phyloP scores from a whole-genome alignment of 2,113 vertebrate species.

The Nothocercus nigrocapillus region DNA sequence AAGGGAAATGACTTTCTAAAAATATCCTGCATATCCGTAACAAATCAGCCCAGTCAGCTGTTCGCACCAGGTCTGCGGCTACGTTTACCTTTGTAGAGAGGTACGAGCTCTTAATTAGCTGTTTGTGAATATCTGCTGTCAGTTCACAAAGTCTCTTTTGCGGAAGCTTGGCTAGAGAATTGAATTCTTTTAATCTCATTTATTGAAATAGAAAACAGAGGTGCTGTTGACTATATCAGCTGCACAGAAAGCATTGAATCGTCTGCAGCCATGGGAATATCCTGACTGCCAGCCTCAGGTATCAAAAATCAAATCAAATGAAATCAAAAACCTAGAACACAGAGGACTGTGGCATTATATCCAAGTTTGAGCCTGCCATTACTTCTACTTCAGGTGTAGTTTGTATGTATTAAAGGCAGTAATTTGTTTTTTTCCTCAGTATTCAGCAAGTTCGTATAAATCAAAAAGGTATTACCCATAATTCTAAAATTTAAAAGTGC shows the following conservation, averaged over 20 bases:
- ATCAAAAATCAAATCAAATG: no score
- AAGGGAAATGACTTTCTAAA: constrained; percentile 15
- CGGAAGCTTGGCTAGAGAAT: background rate
- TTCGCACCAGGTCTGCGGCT: background rate
- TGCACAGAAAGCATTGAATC: background rate
- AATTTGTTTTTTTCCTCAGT: background rate
- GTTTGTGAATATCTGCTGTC: background rate
- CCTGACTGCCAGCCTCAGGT: background rate
- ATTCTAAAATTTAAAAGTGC: background rate
- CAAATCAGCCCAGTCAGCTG: background rate
- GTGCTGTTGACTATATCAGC: background rate
- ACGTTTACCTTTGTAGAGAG: background rate
- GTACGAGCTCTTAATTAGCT: background rate
- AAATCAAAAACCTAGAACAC: background rate
- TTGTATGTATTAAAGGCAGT: background rate
- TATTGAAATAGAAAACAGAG: background rate
- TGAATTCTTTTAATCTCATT: background rate
- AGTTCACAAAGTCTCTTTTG: background rate
- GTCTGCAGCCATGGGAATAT: background rate
- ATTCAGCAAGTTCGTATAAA: background rate
- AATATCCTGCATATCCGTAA: background rate
- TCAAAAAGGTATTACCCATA: background rate
- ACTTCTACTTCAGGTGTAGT: background rate
- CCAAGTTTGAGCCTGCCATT: background rate
- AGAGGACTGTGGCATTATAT: background rate